phyloP scores from a whole-genome alignment of 2,113 vertebrate genomes.

The Beaufortia kweichowensis region DNA sequence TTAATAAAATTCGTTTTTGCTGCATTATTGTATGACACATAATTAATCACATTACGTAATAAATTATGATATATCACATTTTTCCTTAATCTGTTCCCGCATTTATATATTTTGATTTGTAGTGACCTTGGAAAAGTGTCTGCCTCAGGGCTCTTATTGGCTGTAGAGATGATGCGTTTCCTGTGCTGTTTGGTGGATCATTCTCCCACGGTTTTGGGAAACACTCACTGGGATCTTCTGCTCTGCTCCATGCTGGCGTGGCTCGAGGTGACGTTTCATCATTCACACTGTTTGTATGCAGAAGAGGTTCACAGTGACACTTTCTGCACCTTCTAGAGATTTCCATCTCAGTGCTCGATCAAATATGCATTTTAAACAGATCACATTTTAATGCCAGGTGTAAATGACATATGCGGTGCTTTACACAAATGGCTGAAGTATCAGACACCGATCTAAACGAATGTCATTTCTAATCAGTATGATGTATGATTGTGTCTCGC shows the following conservation, averaged over 20 bases:
- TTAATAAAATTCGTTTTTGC: too few relatives aligned
- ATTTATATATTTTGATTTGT: slow-evolving; percentile 51
- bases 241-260: slow-evolving; percentile 94
- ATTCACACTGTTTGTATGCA: slow-evolving; percentile 8
- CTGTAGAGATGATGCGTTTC: slow-evolving; percentile 90
- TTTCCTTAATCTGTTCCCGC: too few relatives aligned
- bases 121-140: slow-evolving; percentile 83
- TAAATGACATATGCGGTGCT: slow-evolving; percentile 22
- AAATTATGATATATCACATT: too few relatives aligned
- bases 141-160: slow-evolving; percentile 77
- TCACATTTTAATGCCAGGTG: slow-evolving; percentile 16
- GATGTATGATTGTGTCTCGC: neutral
- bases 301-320: neutral
- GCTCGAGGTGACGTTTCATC: slow-evolving; percentile 82
- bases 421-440: slow-evolving; percentile 9
- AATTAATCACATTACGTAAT: too few relatives aligned
- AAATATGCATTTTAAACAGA: slow-evolving; percentile 22
- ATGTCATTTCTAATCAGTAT: neutral
- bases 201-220: slow-evolving; percentile 69
- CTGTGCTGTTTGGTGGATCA: slow-evolving; percentile 80
- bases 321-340: neutral
- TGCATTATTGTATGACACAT: too few relatives aligned
- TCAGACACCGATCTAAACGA: too few relatives aligned
- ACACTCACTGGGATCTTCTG: slow-evolving; percentile 91
- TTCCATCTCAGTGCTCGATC: neutral